These are phyloP conservation scores for Argyresthia goedartella DNA, from an alignment of 2,888 invertebrate species.

Conservation along the genomic window DNA sequence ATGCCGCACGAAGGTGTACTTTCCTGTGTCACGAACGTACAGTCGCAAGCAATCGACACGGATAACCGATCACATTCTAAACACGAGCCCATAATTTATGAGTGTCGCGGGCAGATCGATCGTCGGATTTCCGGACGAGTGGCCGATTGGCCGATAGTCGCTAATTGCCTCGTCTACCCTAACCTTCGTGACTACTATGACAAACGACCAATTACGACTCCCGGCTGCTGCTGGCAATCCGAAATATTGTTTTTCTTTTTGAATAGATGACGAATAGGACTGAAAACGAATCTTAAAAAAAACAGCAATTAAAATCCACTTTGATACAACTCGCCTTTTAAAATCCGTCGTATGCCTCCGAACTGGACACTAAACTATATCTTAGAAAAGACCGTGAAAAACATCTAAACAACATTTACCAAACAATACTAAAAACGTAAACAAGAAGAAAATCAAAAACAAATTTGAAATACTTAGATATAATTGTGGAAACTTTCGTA, in stretches of 20 bases:
- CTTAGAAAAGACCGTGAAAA: background rate
- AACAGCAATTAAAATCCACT: too few relatives aligned
- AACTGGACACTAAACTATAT: background rate
- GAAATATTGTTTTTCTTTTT: background rate
- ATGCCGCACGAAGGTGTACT: background rate
- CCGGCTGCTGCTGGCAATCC: background rate
- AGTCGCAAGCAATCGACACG: background rate
- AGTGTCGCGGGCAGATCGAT: constrained; percentile 18
- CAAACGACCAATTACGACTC: constrained; percentile 16
- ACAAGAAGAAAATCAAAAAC: background rate
- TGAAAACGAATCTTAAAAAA: too few relatives aligned
- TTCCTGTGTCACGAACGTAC: background rate
- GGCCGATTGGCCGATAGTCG: constrained; percentile 10
- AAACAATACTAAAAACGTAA: background rate
- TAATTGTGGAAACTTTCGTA: too few relatives aligned
- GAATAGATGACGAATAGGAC: background rate
- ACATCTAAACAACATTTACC: background rate
- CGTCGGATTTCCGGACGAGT: constrained; percentile 15
- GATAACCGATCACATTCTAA: constrained; percentile 1
- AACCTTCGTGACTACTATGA: constrained; percentile 16
- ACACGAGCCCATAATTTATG: constrained; percentile 1
- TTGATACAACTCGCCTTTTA: too few relatives aligned
- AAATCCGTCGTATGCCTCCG: background rate
- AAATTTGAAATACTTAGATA: background rate
- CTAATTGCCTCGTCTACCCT: constrained; percentile 20